Evolutionary conservation across 1,140 invertebrate genomes (phyloP).

Genomic region (Apis dorsata): DNA sequence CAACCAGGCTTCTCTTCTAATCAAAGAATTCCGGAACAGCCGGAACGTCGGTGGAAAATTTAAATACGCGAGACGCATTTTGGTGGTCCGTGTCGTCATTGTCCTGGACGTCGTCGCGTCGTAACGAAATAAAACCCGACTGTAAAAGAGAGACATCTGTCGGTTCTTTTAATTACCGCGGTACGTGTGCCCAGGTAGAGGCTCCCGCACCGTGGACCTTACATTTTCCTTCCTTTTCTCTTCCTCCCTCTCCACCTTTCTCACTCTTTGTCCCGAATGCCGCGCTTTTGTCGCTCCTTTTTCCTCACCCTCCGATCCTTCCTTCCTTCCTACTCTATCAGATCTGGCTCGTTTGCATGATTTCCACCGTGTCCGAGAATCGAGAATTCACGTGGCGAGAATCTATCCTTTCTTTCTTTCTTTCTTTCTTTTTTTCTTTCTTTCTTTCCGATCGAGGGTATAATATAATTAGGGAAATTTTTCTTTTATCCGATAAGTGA

Average conservation of each 20-base stretch:
- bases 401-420: background rate
- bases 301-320: slow-evolving; percentile 36
- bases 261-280: background rate
- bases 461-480: too few relatives aligned
- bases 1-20: slow-evolving; percentile 69
- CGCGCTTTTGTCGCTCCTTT: slow-evolving; percentile 72
- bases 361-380: slow-evolving; percentile 38
- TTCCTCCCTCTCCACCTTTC: background rate
- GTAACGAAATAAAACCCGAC: slow-evolving; percentile 79
- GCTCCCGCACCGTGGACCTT: slow-evolving; percentile 40
- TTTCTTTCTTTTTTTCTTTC: too few relatives aligned
- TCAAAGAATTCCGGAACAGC: slow-evolving; percentile 75
- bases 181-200: slow-evolving; percentile 73
- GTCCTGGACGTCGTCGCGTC: slow-evolving; percentile 48
- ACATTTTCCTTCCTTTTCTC: slow-evolving; percentile 40
- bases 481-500: too few relatives aligned
- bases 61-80: slow-evolving; percentile 75
- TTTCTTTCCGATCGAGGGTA: too few relatives aligned
- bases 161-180: slow-evolving; percentile 79
- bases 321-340: slow-evolving; percentile 37
- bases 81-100: slow-evolving; percentile 48
- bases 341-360: slow-evolving; percentile 64
- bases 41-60: slow-evolving; percentile 72
- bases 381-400: slow-evolving; percentile 61
- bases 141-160: slow-evolving; percentile 73